Conservation (phyloP, 2,797 vertebrate genomes). For the Morus bassanus region DNA sequence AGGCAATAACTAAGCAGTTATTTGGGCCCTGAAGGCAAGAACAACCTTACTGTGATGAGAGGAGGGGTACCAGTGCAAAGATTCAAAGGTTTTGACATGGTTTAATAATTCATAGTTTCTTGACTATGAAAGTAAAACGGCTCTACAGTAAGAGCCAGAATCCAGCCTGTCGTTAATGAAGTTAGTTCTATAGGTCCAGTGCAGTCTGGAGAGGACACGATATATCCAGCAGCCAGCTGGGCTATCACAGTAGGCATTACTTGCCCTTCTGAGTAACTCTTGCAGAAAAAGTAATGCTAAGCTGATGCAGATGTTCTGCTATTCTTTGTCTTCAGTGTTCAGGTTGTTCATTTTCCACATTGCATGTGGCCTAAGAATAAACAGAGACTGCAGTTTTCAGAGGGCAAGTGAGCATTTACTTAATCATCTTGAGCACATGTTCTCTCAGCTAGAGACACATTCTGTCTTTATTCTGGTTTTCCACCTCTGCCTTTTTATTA, state of each 20-base stretch:
- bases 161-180: neutral
- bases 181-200: neutral
- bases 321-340: neutral
- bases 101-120: constrained; percentile 5
- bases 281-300: neutral
- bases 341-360: neutral
- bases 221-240: neutral
- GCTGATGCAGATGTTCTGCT: neutral
- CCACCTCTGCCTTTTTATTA: neutral
- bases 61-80: neutral
- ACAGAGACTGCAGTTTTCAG: neutral
- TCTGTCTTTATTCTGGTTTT: neutral
- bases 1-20: neutral
- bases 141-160: neutral
- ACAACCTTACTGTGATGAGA: neutral
- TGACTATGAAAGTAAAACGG: neutral
- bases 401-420: neutral
- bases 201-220: neutral
- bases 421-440: neutral
- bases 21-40: neutral
- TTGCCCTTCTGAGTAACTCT: neutral
- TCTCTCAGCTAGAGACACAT: neutral
- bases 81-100: neutral
- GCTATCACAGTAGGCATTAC: neutral
- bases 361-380: neutral